Conservation (phyloP, 92 coral and sea anemone genomes). For the Heliopora coerulea region DNA sequence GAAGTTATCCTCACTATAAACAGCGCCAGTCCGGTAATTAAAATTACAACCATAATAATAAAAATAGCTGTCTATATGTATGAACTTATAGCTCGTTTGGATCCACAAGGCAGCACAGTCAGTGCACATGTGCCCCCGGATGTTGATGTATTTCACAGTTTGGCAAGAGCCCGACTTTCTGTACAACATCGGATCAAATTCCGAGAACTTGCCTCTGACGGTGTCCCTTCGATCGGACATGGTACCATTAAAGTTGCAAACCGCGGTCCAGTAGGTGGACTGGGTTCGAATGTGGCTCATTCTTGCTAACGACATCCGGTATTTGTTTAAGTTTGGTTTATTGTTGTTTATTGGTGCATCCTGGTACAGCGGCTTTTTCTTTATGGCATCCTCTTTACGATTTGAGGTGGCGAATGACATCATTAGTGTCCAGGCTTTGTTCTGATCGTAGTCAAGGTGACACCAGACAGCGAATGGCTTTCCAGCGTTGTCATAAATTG, state of each 20-base stretch:
- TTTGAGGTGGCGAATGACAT: conserved; percentile 55
- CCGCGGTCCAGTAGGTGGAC: conserved; percentile 66
- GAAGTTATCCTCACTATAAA: conserved; percentile 25
- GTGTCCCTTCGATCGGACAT: conserved; percentile 46
- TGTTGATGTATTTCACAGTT: conserved; percentile 49
- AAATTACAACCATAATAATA: not conserved
- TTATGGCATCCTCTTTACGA: conserved; percentile 6
- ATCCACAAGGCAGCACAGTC: conserved; percentile 59
- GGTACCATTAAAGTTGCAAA: conserved; percentile 56
- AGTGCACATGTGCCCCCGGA: conserved; percentile 51
- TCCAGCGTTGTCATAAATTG: conserved; percentile 42
- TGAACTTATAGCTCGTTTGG: conserved; percentile 31
- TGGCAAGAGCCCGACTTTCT: conserved; percentile 38
- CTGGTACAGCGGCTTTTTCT: not conserved
- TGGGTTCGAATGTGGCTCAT: conserved; percentile 46
- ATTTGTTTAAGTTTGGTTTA: conserved; percentile 50
- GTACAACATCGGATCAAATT: conserved; percentile 44
- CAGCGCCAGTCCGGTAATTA: conserved; percentile 1
- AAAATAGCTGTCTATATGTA: conserved; percentile 21
- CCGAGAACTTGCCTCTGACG: conserved; percentile 47
- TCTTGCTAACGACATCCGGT: conserved; percentile 46
- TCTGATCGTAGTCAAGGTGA: conserved; percentile 43
- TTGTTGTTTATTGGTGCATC: conserved; percentile 41
- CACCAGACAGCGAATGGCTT: conserved; percentile 43
- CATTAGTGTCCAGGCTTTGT: conserved; percentile 62